Percentiles rank a stretch among this genome's conserved stretches.
These are phyloP conservation scores for Synergus laeviventris DNA, from an alignment of 2,888 invertebrate species.

Conservation along the genomic window DNA sequence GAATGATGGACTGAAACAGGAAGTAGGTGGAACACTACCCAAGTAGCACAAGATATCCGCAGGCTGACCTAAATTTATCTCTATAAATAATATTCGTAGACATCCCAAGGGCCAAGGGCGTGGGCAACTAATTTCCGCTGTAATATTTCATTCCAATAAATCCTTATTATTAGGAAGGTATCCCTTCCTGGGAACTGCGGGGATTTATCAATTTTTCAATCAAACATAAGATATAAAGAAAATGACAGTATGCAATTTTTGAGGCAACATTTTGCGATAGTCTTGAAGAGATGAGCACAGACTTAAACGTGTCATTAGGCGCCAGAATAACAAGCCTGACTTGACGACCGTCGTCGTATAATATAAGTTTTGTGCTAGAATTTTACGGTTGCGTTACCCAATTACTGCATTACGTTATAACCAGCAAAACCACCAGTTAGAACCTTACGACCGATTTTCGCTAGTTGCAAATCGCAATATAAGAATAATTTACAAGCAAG, in stretches of 20 bases:
- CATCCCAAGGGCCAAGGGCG: too few relatives aligned
- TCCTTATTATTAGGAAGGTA: too few relatives aligned
- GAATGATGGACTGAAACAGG: neutral
- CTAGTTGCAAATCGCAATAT: constrained; percentile 3
- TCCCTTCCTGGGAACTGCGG: too few relatives aligned
- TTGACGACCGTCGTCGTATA: neutral
- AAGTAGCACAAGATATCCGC: too few relatives aligned
- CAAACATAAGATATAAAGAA: neutral
- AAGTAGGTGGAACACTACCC: neutral
- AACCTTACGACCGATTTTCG: neutral
- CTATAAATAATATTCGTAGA: too few relatives aligned
- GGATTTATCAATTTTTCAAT: neutral
- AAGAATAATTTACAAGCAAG: constrained; percentile 21
- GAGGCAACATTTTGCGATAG: neutral
- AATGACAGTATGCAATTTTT: neutral
- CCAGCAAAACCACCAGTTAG: constrained; percentile 19
- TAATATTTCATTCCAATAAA: too few relatives aligned
- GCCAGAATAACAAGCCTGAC: neutral
- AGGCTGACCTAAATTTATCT: too few relatives aligned
- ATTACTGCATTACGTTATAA: constrained; percentile 16
- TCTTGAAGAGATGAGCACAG: neutral
- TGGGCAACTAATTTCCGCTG: too few relatives aligned
- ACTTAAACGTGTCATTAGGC: constrained; percentile 8
- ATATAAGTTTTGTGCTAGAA: constrained; percentile 9
- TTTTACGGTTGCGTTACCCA: constrained; percentile 13